Evolutionary conservation across 2,888 invertebrate species (phyloP).

Genomic region (Temnothorax ravouxi): DNA sequence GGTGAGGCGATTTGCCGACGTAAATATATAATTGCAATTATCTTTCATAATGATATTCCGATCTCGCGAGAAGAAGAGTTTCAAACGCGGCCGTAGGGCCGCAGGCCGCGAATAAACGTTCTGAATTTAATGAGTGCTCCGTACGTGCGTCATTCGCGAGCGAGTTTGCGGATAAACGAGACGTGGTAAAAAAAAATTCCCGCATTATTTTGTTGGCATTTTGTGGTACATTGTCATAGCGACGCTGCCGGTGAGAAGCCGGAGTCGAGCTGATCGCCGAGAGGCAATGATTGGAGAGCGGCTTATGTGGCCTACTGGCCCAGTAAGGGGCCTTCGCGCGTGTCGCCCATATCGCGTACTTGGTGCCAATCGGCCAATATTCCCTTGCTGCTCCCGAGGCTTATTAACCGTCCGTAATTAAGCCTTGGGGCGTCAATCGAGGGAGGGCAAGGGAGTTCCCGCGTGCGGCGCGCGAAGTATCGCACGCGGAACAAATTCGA

Average conservation of each 20-base stretch:
- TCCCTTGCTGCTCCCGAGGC: constrained; percentile 3
- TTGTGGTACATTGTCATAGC: constrained; percentile 32
- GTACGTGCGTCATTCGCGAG: neutral
- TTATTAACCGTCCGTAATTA: constrained; percentile 40
- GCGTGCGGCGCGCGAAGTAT: neutral
- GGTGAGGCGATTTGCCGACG: neutral
- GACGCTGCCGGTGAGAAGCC: constrained; percentile 29
- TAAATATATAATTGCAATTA: constrained; percentile 9
- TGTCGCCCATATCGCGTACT: constrained; percentile 29
- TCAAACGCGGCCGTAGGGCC: neutral
- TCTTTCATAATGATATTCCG: neutral
- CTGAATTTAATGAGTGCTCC: neutral
- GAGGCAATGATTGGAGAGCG: constrained; percentile 53
- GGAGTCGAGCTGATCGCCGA: constrained; percentile 42
- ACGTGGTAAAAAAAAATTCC: neutral
- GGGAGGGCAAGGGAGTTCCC: neutral
- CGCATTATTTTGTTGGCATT: neutral
- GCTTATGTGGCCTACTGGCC: constrained; percentile 56
- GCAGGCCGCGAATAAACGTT: neutral
- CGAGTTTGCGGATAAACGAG: neutral
- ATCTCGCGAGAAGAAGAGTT: neutral
- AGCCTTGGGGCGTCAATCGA: constrained; percentile 1
- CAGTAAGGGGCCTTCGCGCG: constrained; percentile 23
- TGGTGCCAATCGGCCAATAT: constrained; percentile 34
- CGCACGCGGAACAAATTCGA: constrained; percentile 37